A percentile compares a stretch with the other conserved stretches of the same genome.
phyloP scores from a whole-genome alignment of 1,140 invertebrate genomes.

The Drosophila teissieri region DNA sequence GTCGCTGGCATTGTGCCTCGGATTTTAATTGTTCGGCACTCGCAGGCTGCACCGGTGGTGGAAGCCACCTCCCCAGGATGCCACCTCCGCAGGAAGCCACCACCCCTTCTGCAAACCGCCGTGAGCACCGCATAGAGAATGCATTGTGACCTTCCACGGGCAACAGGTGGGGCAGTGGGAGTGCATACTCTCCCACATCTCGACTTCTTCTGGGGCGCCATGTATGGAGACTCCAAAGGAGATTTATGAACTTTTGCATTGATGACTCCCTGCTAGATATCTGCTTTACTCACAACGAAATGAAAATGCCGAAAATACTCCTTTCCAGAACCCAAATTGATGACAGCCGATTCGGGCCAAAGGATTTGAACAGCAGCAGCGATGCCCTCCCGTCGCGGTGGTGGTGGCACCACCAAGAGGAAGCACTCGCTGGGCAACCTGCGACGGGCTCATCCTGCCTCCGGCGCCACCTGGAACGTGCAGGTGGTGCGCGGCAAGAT shows the following conservation, averaged over 20 bases:
- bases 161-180: slow-evolving; percentile 31
- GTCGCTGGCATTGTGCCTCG: slow-evolving; percentile 52
- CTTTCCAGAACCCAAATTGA: slow-evolving; percentile 33
- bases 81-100: slow-evolving; percentile 2
- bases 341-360: slow-evolving; percentile 12
- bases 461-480: slow-evolving; percentile 89
- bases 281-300: too few relatives aligned
- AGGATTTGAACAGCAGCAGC: slow-evolving; percentile 35
- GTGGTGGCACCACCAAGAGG: slow-evolving; percentile 84
- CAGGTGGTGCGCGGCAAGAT: slow-evolving; percentile 92
- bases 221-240: background rate
- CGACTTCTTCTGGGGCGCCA: too few relatives aligned
- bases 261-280: too few relatives aligned
- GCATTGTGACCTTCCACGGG: slow-evolving; percentile 26
- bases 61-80: slow-evolving; percentile 8
- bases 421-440: slow-evolving; percentile 87
- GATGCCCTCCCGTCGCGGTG: slow-evolving; percentile 83
- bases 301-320: too few relatives aligned
- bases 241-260: background rate
- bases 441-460: slow-evolving; percentile 88
- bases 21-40: slow-evolving; percentile 45
- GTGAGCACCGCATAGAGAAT: slow-evolving; percentile 7
- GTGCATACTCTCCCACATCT: background rate
- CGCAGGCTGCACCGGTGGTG: slow-evolving; percentile 21
- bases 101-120: slow-evolving; percentile 25